Evolutionary conservation across 2,888 invertebrate genomes (phyloP).

Genomic region (Laothoe populi): DNA sequence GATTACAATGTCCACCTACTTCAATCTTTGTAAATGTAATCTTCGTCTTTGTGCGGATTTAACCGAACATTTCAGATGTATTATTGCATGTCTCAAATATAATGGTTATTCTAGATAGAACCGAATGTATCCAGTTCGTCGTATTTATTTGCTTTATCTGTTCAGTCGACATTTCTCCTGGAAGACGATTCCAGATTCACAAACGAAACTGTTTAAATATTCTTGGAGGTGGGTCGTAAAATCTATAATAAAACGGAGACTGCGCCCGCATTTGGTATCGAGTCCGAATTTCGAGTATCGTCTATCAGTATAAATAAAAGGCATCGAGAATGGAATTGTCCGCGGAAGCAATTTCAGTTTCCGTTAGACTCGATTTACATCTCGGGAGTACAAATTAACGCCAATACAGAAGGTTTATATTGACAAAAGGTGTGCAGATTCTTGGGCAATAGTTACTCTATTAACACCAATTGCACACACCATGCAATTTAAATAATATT

Average conservation of each 20-base stretch:
- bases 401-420: constrained; percentile 13
- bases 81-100: too few species aligned
- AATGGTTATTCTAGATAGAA: too few species aligned
- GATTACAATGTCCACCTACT: too few species aligned
- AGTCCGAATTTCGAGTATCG: constrained; percentile 29
- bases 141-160: background rate
- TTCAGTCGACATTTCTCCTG: background rate
- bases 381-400: constrained; percentile 37
- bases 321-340: constrained; percentile 56
- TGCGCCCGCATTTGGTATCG: constrained; percentile 27
- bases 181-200: constrained; percentile 25
- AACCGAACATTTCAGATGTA: too few species aligned
- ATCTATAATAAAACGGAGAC: constrained; percentile 25
- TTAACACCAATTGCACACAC: too few species aligned
- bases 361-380: constrained; percentile 57
- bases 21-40: too few species aligned
- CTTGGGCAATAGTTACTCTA: too few species aligned
- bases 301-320: constrained; percentile 41
- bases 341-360: constrained; percentile 61
- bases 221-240: constrained; percentile 21
- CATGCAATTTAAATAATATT: too few species aligned
- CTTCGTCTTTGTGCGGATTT: too few species aligned
- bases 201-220: constrained; percentile 35
- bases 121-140: background rate
- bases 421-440: background rate